These are phyloP conservation scores for Harpegnathos saltator DNA, from an alignment of 1,140 invertebrate genomes.

Conservation along the genomic window DNA sequence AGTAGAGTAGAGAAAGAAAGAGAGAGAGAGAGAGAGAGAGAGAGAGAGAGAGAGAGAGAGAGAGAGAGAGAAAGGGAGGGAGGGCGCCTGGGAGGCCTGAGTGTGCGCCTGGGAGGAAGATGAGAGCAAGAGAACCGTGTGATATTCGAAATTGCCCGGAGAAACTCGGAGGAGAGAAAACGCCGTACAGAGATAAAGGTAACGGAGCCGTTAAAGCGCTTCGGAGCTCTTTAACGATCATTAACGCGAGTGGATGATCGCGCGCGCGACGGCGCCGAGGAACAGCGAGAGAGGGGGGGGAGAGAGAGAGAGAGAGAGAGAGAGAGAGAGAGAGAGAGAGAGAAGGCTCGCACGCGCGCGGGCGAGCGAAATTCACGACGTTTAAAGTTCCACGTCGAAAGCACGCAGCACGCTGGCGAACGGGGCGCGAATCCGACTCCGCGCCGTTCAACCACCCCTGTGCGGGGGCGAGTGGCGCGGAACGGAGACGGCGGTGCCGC, in stretches of 20 bases:
- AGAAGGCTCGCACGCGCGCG: constrained; percentile 17
- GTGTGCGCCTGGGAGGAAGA: neutral
- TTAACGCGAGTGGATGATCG: constrained; percentile 34
- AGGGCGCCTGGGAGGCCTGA: neutral
- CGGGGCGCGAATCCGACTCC: neutral
- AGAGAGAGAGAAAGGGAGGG: neutral
- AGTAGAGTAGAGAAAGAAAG: neutral
- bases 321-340: too few species aligned
- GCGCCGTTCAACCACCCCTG: constrained; percentile 23
- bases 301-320: too few species aligned
- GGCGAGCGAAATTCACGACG: constrained; percentile 13
- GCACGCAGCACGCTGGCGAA: neutral
- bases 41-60: neutral
- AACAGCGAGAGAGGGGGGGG: too few species aligned
- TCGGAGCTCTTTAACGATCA: constrained; percentile 36
- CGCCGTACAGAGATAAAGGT: constrained; percentile 11
- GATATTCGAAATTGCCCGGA: constrained; percentile 45
- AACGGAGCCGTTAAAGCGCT: neutral
- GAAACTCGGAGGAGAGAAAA: neutral
- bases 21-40: too few species aligned
- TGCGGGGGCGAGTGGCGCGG: neutral
- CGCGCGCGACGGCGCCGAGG: neutral
- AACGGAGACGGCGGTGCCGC: constrained; percentile 15
- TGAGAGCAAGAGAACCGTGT: constrained; percentile 4
- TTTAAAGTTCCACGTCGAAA: constrained; percentile 40